Conservation (phyloP, 92 coral and sea anemone genomes). For the Pocillopora meandrina region DNA sequence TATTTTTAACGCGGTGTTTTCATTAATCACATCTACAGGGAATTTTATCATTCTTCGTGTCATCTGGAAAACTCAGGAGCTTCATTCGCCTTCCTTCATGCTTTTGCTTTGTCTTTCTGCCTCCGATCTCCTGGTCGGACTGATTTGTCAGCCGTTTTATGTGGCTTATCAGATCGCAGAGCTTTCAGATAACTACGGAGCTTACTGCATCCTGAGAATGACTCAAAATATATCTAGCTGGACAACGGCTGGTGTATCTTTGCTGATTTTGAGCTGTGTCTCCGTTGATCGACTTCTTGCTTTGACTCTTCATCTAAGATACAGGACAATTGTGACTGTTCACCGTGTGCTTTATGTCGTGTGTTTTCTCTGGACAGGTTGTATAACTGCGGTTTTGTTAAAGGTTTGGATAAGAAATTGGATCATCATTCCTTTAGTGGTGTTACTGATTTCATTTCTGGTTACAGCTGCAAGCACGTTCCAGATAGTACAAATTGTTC, state of each 20-base stretch:
- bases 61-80: conserved; percentile 2
- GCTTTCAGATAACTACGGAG: not conserved
- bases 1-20: no score
- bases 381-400: not conserved
- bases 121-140: not conserved
- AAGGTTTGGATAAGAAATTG: conserved; percentile 16
- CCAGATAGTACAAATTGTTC: conserved; percentile 32
- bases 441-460: not conserved
- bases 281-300: conserved; percentile 46
- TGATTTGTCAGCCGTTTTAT: conserved; percentile 30
- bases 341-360: not conserved
- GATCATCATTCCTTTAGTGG: conserved; percentile 18
- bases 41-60: conserved; percentile 1
- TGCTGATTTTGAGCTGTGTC: conserved; percentile 22
- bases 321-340: conserved; percentile 22
- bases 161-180: conserved; percentile 26
- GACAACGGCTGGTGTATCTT: conserved; percentile 28
- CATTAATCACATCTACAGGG: no score
- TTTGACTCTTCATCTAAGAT: conserved; percentile 34
- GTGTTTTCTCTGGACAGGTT: not conserved
- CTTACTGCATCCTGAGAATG: conserved; percentile 18
- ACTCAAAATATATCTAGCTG: conserved; percentile 15
- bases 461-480: conserved; percentile 7
- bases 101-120: not conserved
- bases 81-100: conserved; percentile 14